Base-by-base conservation (phyloP, 2,888 invertebrate genomes). In the Lasius fuliginosus region DNA sequence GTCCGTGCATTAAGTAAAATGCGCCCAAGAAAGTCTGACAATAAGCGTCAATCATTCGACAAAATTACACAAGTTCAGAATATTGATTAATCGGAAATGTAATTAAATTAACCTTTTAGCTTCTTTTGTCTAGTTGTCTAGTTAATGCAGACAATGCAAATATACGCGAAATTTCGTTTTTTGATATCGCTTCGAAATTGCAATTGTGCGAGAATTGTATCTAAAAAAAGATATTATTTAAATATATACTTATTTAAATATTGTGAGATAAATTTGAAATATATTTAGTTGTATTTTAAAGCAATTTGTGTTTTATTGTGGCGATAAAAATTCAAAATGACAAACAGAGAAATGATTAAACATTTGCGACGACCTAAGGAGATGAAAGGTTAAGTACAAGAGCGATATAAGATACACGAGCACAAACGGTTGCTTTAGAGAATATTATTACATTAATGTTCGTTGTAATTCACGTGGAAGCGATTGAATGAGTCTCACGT, bases 1-100 rank as follows among this genome's bases (percentile, higher is more conserved):
- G 69, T 77, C 23, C 11, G 30, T 12, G 27, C 58, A 30, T 79
- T 67, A 68, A 67, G 18, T 33, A 46, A 46, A 15, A 46, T 36
- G 46, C 69, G 18, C 23, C 69, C 69, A 49, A 60, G 2, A 71
- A 60, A 81, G 60, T 40, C 79, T 62, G 79, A 81, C 79, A 81
- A 81, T 81, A 81, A 81, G 23, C 60, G 71, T 71, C 67, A 77
- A 56, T 68, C 68, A 42, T 30, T 68, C 58, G 23, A 56, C 40
- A 33, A 58, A 58, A 33, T 15, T 42, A 40, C n/a, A 67, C n/a
- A 30, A 67, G n/a, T 56, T 42, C 33, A 58, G 42, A 77, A 40
- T 65, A 56, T 9, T 42, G 68, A 42, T 42, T 42, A 30, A 68
- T 65, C 40, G 15, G 65, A 56, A 42, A 67, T n/a, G 40, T 67